phyloP scores from a whole-genome alignment of 2,113 vertebrate species.

The Channa maculata region DNA sequence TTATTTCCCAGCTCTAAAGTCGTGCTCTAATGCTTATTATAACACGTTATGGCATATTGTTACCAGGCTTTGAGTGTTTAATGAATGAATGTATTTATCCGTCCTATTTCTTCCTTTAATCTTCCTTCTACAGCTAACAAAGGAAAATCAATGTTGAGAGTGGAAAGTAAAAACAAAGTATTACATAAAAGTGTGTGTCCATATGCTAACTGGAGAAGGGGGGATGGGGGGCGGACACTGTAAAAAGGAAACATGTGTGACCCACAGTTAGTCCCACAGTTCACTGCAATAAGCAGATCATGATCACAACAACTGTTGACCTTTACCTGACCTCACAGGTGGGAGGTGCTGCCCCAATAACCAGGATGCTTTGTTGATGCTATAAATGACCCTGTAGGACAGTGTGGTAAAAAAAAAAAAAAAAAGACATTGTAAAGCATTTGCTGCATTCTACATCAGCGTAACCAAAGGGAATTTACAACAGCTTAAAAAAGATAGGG shows the following conservation, averaged over 20 bases:
- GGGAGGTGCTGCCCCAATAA: neutral
- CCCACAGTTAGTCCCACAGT: constrained; percentile 16
- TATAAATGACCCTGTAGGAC: neutral
- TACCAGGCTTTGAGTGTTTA: too few species aligned
- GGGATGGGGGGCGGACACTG: neutral
- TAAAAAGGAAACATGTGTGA: constrained; percentile 21
- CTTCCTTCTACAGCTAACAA: too few species aligned
- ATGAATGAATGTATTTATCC: too few species aligned
- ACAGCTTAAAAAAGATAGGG: constrained; percentile 60
- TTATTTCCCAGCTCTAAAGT: too few species aligned
- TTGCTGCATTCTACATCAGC: constrained; percentile 21
- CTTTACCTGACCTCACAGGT: constrained; percentile 28
- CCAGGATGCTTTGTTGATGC: neutral
- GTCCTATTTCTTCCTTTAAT: too few species aligned
- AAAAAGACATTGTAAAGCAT: neutral
- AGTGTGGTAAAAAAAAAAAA: neutral
- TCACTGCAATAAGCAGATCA: constrained; percentile 19
- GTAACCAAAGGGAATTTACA: constrained; percentile 55
- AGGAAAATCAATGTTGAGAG: too few species aligned
- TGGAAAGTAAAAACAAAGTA: too few species aligned
- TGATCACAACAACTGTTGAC: constrained; percentile 9
- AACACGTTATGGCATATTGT: too few species aligned
- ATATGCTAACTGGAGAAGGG: neutral
- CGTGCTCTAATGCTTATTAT: too few species aligned
- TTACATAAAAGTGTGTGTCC: neutral